phyloP scores from a whole-genome alignment of 1,140 invertebrate species.

The Hyposmocoma kahamanoa region DNA sequence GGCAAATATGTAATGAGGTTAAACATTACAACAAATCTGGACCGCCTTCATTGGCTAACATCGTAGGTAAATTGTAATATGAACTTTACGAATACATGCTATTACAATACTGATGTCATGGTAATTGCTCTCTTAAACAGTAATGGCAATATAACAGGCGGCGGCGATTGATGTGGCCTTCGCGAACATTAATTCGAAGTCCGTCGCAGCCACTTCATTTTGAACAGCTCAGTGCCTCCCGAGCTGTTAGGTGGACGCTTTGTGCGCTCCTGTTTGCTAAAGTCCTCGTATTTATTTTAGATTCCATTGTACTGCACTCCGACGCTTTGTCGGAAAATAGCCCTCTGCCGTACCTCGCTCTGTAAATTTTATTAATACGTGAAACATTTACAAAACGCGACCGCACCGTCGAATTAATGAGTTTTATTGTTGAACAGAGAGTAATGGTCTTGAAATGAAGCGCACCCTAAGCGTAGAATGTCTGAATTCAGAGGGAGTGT shows the following conservation, averaged over 20 bases:
- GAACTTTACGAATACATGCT: too few species aligned
- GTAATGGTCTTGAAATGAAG: slow-evolving; percentile 59
- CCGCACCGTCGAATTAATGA: slow-evolving; percentile 65
- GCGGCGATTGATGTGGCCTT: too few species aligned
- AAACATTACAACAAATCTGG: too few species aligned
- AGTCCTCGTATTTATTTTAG: slow-evolving; percentile 71
- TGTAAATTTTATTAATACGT: slow-evolving; percentile 73
- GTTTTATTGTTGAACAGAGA: slow-evolving; percentile 65
- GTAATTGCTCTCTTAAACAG: too few species aligned
- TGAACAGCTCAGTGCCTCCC: slow-evolving; percentile 28
- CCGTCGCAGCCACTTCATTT: slow-evolving; percentile 53
- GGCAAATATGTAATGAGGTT: too few species aligned
- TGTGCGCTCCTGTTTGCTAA: slow-evolving; percentile 64
- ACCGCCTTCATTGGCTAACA: too few species aligned
- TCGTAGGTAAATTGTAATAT: too few species aligned
- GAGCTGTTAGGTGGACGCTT: slow-evolving; percentile 58
- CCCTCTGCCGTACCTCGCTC: slow-evolving; percentile 50
- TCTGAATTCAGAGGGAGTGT: slow-evolving; percentile 40
- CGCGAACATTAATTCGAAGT: slow-evolving; percentile 49
- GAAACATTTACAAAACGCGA: slow-evolving; percentile 70
- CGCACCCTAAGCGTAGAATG: slow-evolving; percentile 38
- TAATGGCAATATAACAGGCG: too few species aligned
- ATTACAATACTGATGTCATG: too few species aligned
- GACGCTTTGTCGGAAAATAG: slow-evolving; percentile 64
- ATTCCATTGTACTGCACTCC: slow-evolving; percentile 61